Base-by-base conservation (phyloP, 2,797 vertebrate species). In the Ctenosaura bakeri region DNA sequence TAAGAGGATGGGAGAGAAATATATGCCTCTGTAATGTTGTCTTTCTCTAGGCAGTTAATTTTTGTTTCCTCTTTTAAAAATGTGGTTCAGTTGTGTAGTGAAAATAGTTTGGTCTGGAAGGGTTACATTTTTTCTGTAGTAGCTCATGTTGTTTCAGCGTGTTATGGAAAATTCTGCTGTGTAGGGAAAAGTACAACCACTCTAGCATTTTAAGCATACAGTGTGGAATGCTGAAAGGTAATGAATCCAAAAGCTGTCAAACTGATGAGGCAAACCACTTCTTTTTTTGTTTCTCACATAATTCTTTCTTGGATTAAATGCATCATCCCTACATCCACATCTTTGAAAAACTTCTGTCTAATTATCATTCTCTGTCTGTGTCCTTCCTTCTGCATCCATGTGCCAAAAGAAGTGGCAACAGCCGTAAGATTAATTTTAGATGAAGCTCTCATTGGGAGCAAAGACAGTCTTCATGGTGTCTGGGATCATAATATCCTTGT, bases 51-150 rank as follows among this genome's bases (percentile, higher is more conserved):
- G 56, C 90, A n/a, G 32, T 42, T 87, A 71, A 66, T 66, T 1
- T 54, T 78, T 56, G 32, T 93, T 93, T 92, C 71, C 22, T 71
- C 59, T 69, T 85, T 42, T 35, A 79, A 87, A 83, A 86, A 80
- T 74, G 84, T 86, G 84, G 42, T 71, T 87, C 56, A 83, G n/a
- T 87, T 83, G 80, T 74, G 46, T 81, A 81, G 76, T 91, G 82
- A 79, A 87, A 88, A 88, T 74, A 88, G 74, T 88, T 85, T 80
- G 66, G 83, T 88, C 81, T 50, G 73, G 92, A 91, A 71, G 78
- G 82, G 66, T 74, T 86, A 54, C 14, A 62, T 52, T 86, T 5
- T 91, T 93, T 92, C 22, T 87, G 54, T 92, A 87, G 84, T 59
- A 56, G 3, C 0, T 32, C 82, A 85, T 79, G 81, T 87, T 89